phyloP scores from a whole-genome alignment of 92 coral and sea anemone genomes.

The Epizoanthus stellaris region DNA sequence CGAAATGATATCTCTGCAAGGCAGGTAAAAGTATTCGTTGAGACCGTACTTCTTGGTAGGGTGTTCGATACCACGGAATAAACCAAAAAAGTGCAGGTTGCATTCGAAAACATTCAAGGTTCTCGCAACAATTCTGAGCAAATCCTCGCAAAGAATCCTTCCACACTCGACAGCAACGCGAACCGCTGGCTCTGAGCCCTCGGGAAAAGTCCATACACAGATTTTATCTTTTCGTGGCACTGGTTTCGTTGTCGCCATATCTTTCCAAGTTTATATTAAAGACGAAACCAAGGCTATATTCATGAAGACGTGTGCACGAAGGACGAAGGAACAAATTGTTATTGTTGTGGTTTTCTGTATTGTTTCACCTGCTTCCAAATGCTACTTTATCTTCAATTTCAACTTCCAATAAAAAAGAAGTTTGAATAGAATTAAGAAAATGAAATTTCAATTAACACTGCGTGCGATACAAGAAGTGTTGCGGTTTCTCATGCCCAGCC shows the following conservation, averaged over 20 bases:
- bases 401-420: conserved; percentile 8
- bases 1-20: conserved; percentile 84
- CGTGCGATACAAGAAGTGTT: too few relatives aligned
- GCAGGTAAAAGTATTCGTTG: conserved; percentile 74
- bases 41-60: conserved; percentile 83
- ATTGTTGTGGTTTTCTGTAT: neutral
- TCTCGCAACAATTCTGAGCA: conserved; percentile 74
- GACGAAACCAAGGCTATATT: neutral
- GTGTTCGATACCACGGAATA: conserved; percentile 82
- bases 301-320: neutral
- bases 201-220: conserved; percentile 90
- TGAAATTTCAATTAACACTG: neutral
- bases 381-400: neutral
- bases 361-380: neutral
- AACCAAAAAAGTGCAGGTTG: conserved; percentile 76
- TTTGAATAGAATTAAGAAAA: neutral
- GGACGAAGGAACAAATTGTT: neutral
- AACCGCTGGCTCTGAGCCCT: conserved; percentile 84
- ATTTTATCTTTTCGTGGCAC: conserved; percentile 75
- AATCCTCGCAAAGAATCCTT: conserved; percentile 75
- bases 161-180: conserved; percentile 76
- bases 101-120: conserved; percentile 69
- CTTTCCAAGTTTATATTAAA: neutral
- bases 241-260: conserved; percentile 63
- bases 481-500: too few relatives aligned